phyloP scores from a whole-genome alignment of 1,140 invertebrate species.

The Drusus annulatus region DNA sequence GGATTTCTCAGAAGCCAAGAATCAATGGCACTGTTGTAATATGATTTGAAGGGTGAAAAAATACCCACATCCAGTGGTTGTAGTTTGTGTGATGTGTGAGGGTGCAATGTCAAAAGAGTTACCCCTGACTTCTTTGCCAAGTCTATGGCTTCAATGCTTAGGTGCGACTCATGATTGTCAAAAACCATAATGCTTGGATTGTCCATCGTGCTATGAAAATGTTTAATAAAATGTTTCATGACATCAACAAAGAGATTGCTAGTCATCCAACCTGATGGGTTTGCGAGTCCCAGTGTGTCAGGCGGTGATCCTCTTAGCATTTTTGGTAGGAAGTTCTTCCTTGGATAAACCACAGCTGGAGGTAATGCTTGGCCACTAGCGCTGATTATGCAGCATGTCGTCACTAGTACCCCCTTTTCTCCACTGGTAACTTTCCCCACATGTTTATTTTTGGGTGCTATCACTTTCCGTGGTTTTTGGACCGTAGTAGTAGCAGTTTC shows the following conservation, averaged over 20 bases:
- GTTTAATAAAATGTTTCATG: not conserved
- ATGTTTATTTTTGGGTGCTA: not conserved
- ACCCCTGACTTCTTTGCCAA: not conserved
- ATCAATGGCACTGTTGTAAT: not conserved
- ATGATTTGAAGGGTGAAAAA: not conserved
- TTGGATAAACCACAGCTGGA: not conserved
- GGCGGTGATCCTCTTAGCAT: not conserved
- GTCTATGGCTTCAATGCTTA: not conserved
- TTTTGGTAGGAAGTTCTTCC: not conserved
- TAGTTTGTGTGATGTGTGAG: not conserved
- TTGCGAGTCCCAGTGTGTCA: not conserved
- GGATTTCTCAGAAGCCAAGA: constrained; percentile 5
- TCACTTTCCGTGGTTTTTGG: not conserved
- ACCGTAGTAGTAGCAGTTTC: not conserved
- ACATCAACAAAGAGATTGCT: not conserved
- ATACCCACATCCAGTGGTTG: not conserved
- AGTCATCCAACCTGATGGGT: not conserved
- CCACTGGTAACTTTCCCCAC: not conserved
- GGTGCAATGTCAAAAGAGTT: not conserved
- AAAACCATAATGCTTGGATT: not conserved
- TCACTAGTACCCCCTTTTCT: constrained; percentile 4
- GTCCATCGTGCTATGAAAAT: not conserved
- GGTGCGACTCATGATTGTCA: not conserved
- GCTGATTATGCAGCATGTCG: not conserved
- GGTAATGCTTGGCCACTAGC: not conserved